phyloP scores from a whole-genome alignment of 2,888 invertebrate species.

The Disparrhopalites patrizii region DNA sequence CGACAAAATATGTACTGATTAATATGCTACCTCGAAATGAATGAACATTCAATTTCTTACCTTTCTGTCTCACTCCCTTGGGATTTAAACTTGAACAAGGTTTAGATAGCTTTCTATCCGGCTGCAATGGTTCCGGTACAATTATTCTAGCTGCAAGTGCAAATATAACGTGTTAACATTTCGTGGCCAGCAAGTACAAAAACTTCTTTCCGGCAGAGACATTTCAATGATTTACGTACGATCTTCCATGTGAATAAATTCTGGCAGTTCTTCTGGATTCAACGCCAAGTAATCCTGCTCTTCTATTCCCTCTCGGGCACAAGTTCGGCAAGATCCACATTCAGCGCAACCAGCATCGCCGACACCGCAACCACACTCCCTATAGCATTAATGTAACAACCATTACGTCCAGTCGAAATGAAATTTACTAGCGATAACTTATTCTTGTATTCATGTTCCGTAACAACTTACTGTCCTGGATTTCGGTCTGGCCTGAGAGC shows the following conservation, averaged over 20 bases:
- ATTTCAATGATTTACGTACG: constrained; percentile 11
- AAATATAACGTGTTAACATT: neutral
- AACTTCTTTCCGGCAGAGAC: neutral
- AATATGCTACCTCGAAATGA: neutral
- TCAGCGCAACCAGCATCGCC: constrained; percentile 90
- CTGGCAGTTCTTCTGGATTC: constrained; percentile 28
- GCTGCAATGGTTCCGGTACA: constrained; percentile 24
- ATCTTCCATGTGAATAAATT: constrained; percentile 30
- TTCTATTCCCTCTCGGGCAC: constrained; percentile 62
- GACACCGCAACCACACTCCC: constrained; percentile 90
- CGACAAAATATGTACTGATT: neutral
- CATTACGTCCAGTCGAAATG: neutral
- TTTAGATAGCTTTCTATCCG: constrained; percentile 21
- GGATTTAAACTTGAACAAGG: constrained; percentile 16
- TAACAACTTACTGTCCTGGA: constrained; percentile 74
- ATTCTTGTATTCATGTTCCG: too few species aligned
- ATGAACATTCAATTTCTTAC: too few species aligned
- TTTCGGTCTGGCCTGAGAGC: constrained; percentile 72
- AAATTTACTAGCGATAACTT: too few species aligned
- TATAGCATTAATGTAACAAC: constrained; percentile 51
- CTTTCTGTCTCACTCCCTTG: constrained; percentile 18
- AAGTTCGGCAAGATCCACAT: constrained; percentile 87
- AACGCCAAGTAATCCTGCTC: constrained; percentile 46
- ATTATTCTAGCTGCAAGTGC: constrained; percentile 18
- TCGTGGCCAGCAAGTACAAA: neutral